A percentile compares a stretch with the other conserved stretches of the same genome.
These are phyloP conservation scores for Penaeus japonicus DNA, from an alignment of 1,140 invertebrate species.

Conservation along the genomic window DNA sequence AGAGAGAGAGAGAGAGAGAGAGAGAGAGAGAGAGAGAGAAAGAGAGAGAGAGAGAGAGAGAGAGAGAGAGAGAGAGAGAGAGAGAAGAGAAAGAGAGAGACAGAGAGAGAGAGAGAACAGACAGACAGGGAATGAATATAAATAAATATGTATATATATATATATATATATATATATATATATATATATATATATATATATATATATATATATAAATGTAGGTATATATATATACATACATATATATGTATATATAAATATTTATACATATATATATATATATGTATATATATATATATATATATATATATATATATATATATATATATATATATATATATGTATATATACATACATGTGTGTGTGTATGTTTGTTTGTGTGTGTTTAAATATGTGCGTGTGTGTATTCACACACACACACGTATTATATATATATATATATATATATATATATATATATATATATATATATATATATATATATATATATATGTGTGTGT, in stretches of 20 bases:
- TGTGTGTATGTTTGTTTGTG: too few species aligned
- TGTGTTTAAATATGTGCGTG: not conserved
- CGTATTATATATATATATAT: not conserved
- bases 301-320: not conserved
- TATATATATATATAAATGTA: not conserved
- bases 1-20: too few species aligned
- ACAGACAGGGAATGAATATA: not conserved
- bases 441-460: not conserved
- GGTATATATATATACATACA: not conserved
- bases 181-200: not conserved
- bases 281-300: not conserved
- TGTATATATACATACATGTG: not conserved
- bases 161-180: not conserved
- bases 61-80: too few species aligned
- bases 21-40: too few species aligned
- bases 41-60: too few species aligned
- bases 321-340: not conserved
- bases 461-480: not conserved
- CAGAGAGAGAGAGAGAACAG: too few species aligned
- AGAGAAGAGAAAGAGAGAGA: too few species aligned
- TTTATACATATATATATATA: not conserved
- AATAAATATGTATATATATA: not conserved
- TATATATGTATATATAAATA: not conserved
- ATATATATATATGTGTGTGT: not conserved
- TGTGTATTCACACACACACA: not conserved